These are phyloP conservation scores for Phortica magna DNA, from an alignment of 2,888 invertebrate species.

Conservation along the genomic window DNA sequence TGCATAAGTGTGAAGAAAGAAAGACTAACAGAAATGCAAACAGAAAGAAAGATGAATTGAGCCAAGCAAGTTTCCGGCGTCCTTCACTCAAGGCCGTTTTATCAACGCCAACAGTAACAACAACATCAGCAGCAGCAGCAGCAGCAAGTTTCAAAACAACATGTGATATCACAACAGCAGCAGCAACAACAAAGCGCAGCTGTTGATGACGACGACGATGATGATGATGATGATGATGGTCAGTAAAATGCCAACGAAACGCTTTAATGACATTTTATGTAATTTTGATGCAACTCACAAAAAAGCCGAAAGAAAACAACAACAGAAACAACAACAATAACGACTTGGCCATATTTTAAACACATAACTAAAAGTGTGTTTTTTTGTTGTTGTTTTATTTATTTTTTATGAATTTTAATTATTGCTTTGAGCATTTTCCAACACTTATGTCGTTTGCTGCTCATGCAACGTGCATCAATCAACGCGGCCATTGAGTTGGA, in stretches of 20 bases:
- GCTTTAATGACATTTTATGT: constrained; percentile 8
- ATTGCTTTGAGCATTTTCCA: not conserved
- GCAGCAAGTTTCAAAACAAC: constrained; percentile 41
- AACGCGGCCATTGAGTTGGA: constrained; percentile 20
- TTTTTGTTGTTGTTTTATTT: not conserved
- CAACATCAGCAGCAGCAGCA: constrained; percentile 33
- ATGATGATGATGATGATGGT: not conserved
- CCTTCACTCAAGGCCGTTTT: constrained; percentile 73
- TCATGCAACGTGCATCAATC: constrained; percentile 13
- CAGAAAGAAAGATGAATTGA: not conserved
- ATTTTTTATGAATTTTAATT: constrained; percentile 7
- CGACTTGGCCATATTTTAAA: too few relatives aligned
- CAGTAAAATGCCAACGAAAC: not conserved
- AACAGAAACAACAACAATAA: not conserved
- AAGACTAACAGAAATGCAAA: not conserved
- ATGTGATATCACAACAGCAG: constrained; percentile 29
- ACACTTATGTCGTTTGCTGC: constrained; percentile 10
- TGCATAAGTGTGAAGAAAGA: constrained; percentile 15
- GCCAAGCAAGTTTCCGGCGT: constrained; percentile 69
- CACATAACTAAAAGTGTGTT: not conserved
- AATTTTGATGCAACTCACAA: not conserved
- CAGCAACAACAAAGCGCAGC: constrained; percentile 29
- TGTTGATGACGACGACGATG: not conserved
- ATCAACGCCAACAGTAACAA: constrained; percentile 35
- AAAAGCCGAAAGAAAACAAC: not conserved